phyloP scores from a whole-genome alignment of 2,113 vertebrate genomes.

The Alouatta palliata region DNA sequence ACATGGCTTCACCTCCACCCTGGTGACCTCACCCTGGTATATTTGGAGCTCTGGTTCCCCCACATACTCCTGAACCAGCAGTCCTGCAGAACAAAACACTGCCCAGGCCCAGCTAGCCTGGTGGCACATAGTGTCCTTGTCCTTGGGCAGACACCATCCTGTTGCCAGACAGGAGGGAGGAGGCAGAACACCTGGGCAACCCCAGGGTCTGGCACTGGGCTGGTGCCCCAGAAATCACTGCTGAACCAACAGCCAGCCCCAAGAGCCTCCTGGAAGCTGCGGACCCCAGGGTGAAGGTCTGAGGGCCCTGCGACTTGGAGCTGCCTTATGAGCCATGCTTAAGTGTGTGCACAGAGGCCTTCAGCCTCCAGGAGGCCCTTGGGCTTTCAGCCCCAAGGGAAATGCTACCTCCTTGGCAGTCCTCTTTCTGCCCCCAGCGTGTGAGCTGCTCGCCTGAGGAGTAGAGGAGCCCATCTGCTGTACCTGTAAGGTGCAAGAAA shows the following conservation, averaged over 20 bases:
- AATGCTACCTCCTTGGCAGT: not conserved
- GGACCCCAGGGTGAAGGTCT: not conserved
- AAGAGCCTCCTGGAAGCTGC: not conserved
- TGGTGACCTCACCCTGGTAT: slow-evolving; percentile 54
- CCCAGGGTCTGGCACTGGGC: not conserved
- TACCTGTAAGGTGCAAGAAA: not conserved
- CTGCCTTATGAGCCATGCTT: not conserved
- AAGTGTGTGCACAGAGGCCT: not conserved
- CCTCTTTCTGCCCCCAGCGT: not conserved
- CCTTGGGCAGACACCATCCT: slow-evolving; percentile 4
- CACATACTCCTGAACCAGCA: slow-evolving; percentile 46
- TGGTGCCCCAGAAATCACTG: not conserved
- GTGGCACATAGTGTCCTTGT: slow-evolving; percentile 65
- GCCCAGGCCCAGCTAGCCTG: not conserved
- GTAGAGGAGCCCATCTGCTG: not conserved
- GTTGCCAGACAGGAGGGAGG: not conserved
- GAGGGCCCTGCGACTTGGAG: not conserved
- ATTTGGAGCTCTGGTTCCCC: slow-evolving; percentile 58
- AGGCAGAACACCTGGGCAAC: slow-evolving; percentile 49
- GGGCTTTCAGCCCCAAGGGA: not conserved
- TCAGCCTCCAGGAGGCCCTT: not conserved
- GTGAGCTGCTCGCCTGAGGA: not conserved
- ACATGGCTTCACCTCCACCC: not conserved
- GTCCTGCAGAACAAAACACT: not conserved
- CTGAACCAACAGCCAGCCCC: not conserved